Percentiles rank a stretch among this genome's conserved stretches.
Evolutionary conservation across 2,113 vertebrate genomes (phyloP).

Genomic region (Sorex fumeus): DNA sequence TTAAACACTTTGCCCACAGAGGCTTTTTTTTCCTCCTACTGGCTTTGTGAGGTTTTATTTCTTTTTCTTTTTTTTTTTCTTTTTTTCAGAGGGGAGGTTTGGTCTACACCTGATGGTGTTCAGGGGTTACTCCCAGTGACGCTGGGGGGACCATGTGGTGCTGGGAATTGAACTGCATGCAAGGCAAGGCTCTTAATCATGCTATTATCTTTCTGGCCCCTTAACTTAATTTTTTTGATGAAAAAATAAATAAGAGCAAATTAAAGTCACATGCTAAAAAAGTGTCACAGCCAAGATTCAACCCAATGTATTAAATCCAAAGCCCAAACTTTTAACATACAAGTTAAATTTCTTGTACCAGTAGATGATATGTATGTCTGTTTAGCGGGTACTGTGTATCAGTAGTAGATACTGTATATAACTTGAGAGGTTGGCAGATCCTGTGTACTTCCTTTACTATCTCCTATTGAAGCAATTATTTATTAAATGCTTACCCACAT

Average conservation of each 20-base stretch:
- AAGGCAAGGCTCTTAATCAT: too few relatives aligned
- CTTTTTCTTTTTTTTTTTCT: too few relatives aligned
- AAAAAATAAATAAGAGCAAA: constrained; percentile 25
- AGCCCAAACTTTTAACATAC: background rate
- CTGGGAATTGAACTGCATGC: too few relatives aligned
- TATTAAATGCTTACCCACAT: constrained; percentile 21
- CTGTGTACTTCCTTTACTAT: background rate
- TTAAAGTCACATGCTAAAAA: background rate
- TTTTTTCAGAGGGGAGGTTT: too few relatives aligned
- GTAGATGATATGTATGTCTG: background rate
- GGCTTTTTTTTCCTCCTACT: background rate
- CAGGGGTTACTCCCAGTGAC: too few relatives aligned
- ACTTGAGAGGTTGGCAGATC: background rate
- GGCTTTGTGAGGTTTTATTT: background rate
- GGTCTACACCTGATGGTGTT: too few relatives aligned
- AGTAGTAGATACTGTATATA: too few relatives aligned
- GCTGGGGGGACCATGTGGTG: too few relatives aligned
- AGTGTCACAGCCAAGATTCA: constrained; percentile 48
- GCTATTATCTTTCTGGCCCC: too few relatives aligned
- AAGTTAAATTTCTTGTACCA: background rate
- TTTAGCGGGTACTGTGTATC: background rate
- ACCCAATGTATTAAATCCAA: background rate
- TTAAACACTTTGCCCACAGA: too few relatives aligned
- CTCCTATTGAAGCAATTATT: background rate
- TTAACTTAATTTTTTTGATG: constrained; percentile 20